Evolutionary conservation across 2,797 vertebrate species (phyloP).

Genomic region (Cossypha dichroa): DNA sequence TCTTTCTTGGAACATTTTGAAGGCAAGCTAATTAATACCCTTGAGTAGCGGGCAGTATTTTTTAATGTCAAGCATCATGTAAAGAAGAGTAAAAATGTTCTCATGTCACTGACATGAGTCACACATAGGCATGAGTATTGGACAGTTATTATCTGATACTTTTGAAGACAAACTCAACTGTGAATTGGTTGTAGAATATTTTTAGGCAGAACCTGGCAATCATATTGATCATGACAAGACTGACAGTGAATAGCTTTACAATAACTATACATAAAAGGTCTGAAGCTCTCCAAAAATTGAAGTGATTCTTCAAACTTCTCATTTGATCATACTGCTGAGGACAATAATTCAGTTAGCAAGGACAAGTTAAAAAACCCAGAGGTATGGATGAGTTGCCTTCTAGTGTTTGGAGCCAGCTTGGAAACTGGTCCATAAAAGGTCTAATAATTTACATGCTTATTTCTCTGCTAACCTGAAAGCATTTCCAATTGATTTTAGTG

Average conservation of each 20-base stretch:
- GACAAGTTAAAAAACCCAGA: not conserved
- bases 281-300: not conserved
- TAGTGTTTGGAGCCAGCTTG: not conserved
- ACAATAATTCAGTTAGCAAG: not conserved
- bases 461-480: not conserved
- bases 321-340: not conserved
- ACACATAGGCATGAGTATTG: not conserved
- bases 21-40: not conserved
- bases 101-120: not conserved
- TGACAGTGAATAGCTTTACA: not conserved
- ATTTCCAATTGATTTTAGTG: constrained; percentile 3
- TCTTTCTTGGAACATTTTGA: not conserved
- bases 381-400: not conserved
- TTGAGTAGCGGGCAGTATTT: not conserved
- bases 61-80: not conserved
- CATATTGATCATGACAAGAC: not conserved
- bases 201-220: not conserved
- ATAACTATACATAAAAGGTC: not conserved
- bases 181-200: not conserved
- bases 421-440: not conserved
- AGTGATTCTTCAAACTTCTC: not conserved
- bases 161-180: not conserved
- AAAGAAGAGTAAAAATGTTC: not conserved
- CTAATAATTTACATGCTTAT: not conserved
- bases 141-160: not conserved